Conservation (phyloP, 1,140 invertebrate genomes). For the Zelostemma sp. region DNA sequence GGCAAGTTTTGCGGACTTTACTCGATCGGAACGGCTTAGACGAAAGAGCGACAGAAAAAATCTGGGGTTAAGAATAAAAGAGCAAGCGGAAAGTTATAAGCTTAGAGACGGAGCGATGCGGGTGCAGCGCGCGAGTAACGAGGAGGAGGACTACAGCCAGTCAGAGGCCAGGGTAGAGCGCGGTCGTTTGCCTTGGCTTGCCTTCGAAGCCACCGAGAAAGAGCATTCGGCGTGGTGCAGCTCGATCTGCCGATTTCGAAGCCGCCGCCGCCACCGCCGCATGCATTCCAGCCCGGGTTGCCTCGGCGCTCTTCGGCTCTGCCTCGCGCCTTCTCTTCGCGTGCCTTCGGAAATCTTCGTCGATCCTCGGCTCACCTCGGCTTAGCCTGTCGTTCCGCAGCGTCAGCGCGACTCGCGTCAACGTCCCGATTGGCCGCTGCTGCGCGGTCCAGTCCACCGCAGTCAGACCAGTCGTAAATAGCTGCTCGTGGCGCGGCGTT, state of each 20-base stretch:
- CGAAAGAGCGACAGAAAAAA: constrained; percentile 41
- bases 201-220: constrained; percentile 58
- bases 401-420: no score
- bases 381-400: no score
- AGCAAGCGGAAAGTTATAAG: constrained; percentile 26
- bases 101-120: constrained; percentile 2
- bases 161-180: constrained; percentile 55
- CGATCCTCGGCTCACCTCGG: constrained; percentile 49
- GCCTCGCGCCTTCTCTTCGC: no score
- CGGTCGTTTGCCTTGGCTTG: constrained; percentile 68
- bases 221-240: constrained; percentile 36
- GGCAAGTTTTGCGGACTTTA: no score
- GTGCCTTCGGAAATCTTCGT: constrained; percentile 6
- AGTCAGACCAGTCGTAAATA: no score
- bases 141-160: constrained; percentile 39
- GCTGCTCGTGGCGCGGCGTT: constrained; percentile 41
- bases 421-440: constrained; percentile 32
- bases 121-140: constrained; percentile 21
- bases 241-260: constrained; percentile 65
- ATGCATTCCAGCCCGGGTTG: constrained; percentile 57
- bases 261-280: constrained; percentile 59
- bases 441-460: no score
- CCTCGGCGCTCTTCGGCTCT: constrained; percentile 17
- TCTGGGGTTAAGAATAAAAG: constrained; percentile 40
- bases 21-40: no score